Base-by-base conservation (phyloP, 2,113 vertebrate genomes). In the Urocynchramus pylzowi region DNA sequence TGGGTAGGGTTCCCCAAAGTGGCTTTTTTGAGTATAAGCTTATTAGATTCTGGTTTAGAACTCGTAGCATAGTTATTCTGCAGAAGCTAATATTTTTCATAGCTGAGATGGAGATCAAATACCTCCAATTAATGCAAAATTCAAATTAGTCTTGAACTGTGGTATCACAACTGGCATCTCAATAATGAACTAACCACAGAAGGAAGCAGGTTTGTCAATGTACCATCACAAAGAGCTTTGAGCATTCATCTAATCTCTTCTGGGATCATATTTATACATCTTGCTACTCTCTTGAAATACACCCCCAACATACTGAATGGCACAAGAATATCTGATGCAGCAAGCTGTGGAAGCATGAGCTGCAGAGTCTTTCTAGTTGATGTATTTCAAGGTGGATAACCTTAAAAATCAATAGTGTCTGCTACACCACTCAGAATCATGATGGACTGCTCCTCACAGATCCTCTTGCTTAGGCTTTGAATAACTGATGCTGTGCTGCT, bases 331-430 rank as follows among this genome's bases (percentile, higher is more conserved):
- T 89, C 82, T 30, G 82, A 91, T 83, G 47, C 68, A 93, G 63
- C 54, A 79, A 67, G 61, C 82, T 90, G 59, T 52, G 71, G 52
- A 90, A 95, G 71, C 0, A 0, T 59, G 52, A 94, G 64, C 67
- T 77, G 30, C 35, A 49, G 50, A 93, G 71, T 28, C 85, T 92
- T 93, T 88, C 89, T 88, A 41, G 47, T 44, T 84, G 92, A 89
- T 81, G 21, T 89, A 81, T 93, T 90, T 84, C 90, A 86, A 80
- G 79, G 71, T 68, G 68, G 60, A 84, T 93, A 97, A 94, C 90
- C 82, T 95, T 84, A 80, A 92, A 94, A 96, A 89, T 92, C 96
- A 89, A 86, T 96, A 71, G 68, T 60, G 59, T 71, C 85, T 83
- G 52, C 90, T 64, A 63, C 0, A 1, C 85, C 31, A 10, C 71